Conservation (phyloP, 37 sponge, comb jelly and placozoan genomes). For the Beroe ovata region DNA sequence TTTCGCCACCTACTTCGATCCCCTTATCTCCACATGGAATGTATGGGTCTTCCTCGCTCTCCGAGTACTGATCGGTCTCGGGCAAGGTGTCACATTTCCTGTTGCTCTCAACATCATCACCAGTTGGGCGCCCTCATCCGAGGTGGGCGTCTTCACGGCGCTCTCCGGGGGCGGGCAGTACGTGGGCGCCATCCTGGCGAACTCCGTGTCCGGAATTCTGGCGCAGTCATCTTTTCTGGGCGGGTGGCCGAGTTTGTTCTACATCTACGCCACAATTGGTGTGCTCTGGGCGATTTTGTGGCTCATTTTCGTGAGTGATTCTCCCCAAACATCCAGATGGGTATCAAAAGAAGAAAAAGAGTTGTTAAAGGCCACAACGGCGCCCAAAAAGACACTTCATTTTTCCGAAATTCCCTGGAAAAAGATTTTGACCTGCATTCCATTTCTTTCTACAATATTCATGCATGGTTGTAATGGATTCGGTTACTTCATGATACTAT, state of each 20-base stretch:
- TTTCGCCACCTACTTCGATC: background rate
- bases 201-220: constrained; percentile 14
- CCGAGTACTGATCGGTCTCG: constrained; percentile 24
- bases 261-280: background rate
- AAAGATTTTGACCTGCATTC: background rate
- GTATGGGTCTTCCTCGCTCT: background rate
- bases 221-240: background rate
- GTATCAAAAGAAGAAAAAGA: background rate
- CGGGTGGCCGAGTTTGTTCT: constrained; percentile 55
- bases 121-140: constrained; percentile 21
- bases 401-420: constrained; percentile 44
- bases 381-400: background rate
- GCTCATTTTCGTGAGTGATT: constrained; percentile 33
- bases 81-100: constrained; percentile 62
- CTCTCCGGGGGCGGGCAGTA: constrained; percentile 18
- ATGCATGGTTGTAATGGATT: constrained; percentile 34
- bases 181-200: constrained; percentile 18
- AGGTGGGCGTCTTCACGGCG: constrained; percentile 22
- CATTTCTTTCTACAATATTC: background rate
- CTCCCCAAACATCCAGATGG: background rate
- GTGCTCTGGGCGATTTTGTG: constrained; percentile 32
- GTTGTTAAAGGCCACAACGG: background rate
- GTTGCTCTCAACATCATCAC: constrained; percentile 56
- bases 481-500: constrained; percentile 53
- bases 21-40: background rate